Conservation (phyloP, 2,797 vertebrate genomes). For the Holocentrus rufus region DNA sequence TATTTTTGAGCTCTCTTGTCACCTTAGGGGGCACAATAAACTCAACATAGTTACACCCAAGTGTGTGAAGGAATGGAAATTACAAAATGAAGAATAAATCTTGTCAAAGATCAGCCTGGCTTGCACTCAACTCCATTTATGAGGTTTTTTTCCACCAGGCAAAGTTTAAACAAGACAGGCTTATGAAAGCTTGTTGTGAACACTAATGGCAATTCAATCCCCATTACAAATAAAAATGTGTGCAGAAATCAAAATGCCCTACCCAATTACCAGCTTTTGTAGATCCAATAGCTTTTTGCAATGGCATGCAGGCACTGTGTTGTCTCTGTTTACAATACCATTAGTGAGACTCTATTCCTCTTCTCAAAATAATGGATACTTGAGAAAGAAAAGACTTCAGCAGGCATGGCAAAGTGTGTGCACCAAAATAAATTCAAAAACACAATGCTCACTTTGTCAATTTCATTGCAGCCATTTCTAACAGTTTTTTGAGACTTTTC, state of each 20-base stretch:
- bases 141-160: constrained; percentile 24
- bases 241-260: not conserved
- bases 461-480: constrained; percentile 43
- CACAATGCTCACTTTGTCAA: constrained; percentile 46
- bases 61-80: constrained; percentile 23
- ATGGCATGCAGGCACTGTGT: constrained; percentile 9
- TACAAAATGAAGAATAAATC: constrained; percentile 18
- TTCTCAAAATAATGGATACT: constrained; percentile 51
- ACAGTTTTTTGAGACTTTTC: constrained; percentile 29
- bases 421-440: constrained; percentile 42
- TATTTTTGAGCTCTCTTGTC: constrained; percentile 21
- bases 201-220: constrained; percentile 19
- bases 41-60: constrained; percentile 31
- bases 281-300: constrained; percentile 6
- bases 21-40: constrained; percentile 11
- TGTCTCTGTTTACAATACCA: constrained; percentile 21
- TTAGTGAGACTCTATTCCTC: constrained; percentile 20
- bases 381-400: constrained; percentile 7
- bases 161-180: not conserved
- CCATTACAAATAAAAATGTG: not conserved
- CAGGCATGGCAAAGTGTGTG: constrained; percentile 24
- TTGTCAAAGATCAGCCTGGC: constrained; percentile 32
- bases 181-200: constrained; percentile 10
- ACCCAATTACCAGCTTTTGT: constrained; percentile 15
- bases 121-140: constrained; percentile 39